Percentiles rank a stretch among this genome's conserved stretches.
phyloP scores from a whole-genome alignment of 2,797 vertebrate genomes.

The Vireo griseus region DNA sequence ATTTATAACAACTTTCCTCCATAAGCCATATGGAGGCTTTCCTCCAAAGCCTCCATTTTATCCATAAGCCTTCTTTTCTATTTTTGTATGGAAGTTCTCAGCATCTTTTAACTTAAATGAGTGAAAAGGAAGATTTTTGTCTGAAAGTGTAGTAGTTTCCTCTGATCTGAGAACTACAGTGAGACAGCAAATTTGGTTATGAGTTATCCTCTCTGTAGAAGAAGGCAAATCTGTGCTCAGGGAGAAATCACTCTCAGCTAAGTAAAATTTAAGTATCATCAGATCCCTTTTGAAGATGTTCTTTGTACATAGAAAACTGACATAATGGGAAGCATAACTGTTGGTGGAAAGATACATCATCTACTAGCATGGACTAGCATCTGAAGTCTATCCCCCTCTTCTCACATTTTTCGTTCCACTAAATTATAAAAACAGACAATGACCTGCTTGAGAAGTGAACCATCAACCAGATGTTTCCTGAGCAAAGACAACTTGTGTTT shows the following conservation, averaged over 20 bases:
- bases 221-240: neutral
- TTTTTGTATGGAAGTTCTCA: neutral
- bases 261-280: neutral
- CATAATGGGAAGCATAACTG: neutral
- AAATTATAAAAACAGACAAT: slow-evolving; percentile 56
- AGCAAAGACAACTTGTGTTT: slow-evolving; percentile 65
- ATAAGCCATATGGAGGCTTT: too few relatives aligned
- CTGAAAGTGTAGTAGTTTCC: neutral
- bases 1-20: neutral
- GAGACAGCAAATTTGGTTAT: neutral
- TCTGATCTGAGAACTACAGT: neutral
- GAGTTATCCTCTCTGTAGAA: neutral
- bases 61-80: neutral
- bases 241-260: neutral
- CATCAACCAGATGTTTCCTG: slow-evolving; percentile 79
- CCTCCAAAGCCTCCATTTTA: too few relatives aligned
- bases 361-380: neutral
- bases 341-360: neutral
- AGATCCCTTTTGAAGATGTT: neutral
- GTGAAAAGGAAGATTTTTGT: neutral
- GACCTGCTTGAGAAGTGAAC: slow-evolving; percentile 65
- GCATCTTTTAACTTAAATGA: neutral
- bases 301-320: neutral
- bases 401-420: slow-evolving; percentile 66
- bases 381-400: slow-evolving; percentile 31